These are phyloP conservation scores for Ellobius talpinus DNA, from an alignment of 2,113 vertebrate genomes.

Conservation along the genomic window DNA sequence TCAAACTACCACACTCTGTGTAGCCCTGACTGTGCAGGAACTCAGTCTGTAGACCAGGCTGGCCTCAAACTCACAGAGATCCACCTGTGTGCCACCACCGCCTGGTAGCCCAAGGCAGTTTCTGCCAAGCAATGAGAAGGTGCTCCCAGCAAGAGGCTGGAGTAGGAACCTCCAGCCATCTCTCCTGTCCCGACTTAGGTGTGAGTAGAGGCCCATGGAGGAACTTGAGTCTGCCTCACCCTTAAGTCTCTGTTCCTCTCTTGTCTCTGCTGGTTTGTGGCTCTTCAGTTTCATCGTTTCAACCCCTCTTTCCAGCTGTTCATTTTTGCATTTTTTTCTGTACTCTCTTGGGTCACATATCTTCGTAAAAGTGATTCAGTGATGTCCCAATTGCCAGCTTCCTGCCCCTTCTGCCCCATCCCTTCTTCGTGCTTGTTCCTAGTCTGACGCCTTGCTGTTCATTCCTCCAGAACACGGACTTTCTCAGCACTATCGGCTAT, in stretches of 20 bases:
- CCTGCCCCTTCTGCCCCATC: not conserved
- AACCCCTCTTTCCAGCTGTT: not conserved
- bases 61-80: not conserved
- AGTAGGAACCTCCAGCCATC: no score
- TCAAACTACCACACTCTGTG: not conserved
- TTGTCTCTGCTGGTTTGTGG: slow-evolving; percentile 28
- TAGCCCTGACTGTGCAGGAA: not conserved
- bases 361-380: not conserved
- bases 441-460: not conserved
- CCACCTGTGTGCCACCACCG: not conserved
- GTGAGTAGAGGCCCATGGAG: not conserved
- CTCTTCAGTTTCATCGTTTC: not conserved
- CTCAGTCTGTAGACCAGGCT: not conserved
- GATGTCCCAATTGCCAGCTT: not conserved
- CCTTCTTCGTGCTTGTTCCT: fast-evolving
- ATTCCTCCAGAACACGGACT: slow-evolving; percentile 89
- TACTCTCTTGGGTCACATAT: not conserved
- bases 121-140: not conserved
- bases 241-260: not conserved
- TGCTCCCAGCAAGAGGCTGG: not conserved
- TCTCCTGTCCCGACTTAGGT: not conserved
- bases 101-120: not conserved
- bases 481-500: slow-evolving; percentile 92
- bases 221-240: not conserved
- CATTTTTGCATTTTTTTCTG: slow-evolving; percentile 20